A percentile compares a stretch with the other conserved stretches of the same genome.
phyloP scores from a whole-genome alignment of 2,888 invertebrate genomes.

The Mayetiola destructor region DNA sequence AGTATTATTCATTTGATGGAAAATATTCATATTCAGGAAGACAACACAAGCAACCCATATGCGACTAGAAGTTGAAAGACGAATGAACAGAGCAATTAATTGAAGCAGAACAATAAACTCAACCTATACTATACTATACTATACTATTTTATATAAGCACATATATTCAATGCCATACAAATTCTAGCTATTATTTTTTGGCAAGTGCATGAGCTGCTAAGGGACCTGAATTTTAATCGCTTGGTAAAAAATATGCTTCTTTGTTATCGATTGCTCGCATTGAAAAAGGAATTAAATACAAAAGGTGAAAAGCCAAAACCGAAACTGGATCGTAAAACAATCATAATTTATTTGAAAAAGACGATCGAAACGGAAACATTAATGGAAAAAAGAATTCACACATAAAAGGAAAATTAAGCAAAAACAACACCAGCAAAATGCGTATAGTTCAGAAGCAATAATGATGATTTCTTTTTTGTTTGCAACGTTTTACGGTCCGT shows the following conservation, averaged over 20 bases:
- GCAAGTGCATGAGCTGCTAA: slow-evolving; percentile 2
- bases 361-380: not conserved
- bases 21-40: not conserved
- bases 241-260: not conserved
- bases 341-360: no score
- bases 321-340: no score
- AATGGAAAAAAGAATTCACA: not conserved
- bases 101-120: slow-evolving; percentile 2
- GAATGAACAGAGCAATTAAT: not conserved
- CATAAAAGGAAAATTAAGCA: no score
- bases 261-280: slow-evolving; percentile 7
- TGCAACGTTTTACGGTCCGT: slow-evolving; percentile 10
- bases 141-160: not conserved
- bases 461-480: not conserved
- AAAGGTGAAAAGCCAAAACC: not conserved
- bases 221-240: slow-evolving; percentile 7
- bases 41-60: not conserved
- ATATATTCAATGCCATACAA: not conserved
- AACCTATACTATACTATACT: not conserved
- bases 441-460: not conserved
- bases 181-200: not conserved
- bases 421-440: not conserved
- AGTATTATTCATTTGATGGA: not conserved
- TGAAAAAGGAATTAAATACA: no score
- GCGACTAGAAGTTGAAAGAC: not conserved